Evolutionary conservation across 2,888 invertebrate genomes (phyloP), one percentile per base, ranked within the genome.

Genomic region (Leucophenga montana): DNA sequence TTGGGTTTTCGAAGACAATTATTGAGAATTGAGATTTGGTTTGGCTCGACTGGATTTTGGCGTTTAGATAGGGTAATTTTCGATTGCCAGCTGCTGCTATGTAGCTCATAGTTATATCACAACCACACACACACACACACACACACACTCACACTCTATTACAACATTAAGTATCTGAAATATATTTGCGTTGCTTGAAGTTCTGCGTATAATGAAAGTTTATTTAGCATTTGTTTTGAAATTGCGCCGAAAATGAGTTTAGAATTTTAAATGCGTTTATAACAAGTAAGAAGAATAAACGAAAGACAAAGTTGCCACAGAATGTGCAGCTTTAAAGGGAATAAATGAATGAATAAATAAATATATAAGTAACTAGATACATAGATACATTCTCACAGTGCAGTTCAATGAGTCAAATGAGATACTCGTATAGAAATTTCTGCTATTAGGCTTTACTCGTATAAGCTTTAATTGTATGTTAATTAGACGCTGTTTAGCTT

Each of bases 1-100:
- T 53, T 9, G 39, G n/a, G 4, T 50, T 50, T n/a, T 39, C 16
- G 76, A 72, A 72, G 71, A 78, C 80, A 83, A 79, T 82, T 80
- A 82, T 82, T 82, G 80, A 79, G 82, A 72, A 67, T 77, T 78
- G 72, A 50, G 65, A 69, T 73, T 69, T 70, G n/a, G 50, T 66
- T 66, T 39, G 72, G 69, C 65, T 13, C 8, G 39, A 39, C 39
- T 39, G 39, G 61, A 39, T 61, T 16, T 16, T 39, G 18, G 33
- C 11, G 11, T 39, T 33, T 39, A 39, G 39, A 39, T 39, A 39
- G 39, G 39, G 9, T 11, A 39, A 39, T 39, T 39, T 39, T 39
- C 39, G 39, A 39, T 39, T 39, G 39, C 11, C 54, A 54, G 54
- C 20, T 16, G 54, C 54, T 54, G 20, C 56, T 14, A 11, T 81